Conservation (phyloP, 2,113 vertebrate species). For the Sinocyclocheilus maitianheensis region DNA sequence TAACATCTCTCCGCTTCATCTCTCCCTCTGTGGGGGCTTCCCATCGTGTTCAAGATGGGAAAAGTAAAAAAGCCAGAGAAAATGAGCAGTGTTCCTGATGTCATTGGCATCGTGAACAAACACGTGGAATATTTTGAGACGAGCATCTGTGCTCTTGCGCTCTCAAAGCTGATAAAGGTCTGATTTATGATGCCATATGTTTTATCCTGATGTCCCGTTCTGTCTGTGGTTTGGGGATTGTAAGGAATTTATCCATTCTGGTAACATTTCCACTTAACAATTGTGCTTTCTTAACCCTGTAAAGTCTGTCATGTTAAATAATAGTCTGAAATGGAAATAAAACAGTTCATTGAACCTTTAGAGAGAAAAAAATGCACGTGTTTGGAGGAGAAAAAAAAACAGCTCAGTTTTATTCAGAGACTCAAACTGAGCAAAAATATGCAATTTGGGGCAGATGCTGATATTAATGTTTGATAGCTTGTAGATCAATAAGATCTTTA, state of each 20-base stretch:
- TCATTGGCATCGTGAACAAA: neutral
- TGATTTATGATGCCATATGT: slow-evolving; percentile 16
- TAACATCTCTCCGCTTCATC: neutral
- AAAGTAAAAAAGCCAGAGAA: neutral
- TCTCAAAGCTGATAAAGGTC: slow-evolving; percentile 7
- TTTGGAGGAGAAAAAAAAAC: neutral
- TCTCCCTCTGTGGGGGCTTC: neutral
- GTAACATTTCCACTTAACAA: neutral
- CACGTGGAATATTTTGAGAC: slow-evolving; percentile 25
- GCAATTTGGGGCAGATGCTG: neutral
- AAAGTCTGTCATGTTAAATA: neutral
- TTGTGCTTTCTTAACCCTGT: neutral
- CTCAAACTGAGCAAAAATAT: neutral
- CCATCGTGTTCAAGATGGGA: neutral
- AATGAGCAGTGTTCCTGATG: slow-evolving; percentile 13
- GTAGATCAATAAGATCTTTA: no score
- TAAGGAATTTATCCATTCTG: neutral
- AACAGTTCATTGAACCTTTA: neutral
- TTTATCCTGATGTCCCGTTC: neutral
- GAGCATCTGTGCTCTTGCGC: neutral
- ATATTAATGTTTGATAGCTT: neutral
- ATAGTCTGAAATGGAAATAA: neutral
- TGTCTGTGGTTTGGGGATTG: neutral
- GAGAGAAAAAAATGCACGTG: no score
- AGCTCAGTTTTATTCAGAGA: neutral